Evolutionary conservation across 2,113 vertebrate species (phyloP).

Genomic region (Cichladusa arquata): DNA sequence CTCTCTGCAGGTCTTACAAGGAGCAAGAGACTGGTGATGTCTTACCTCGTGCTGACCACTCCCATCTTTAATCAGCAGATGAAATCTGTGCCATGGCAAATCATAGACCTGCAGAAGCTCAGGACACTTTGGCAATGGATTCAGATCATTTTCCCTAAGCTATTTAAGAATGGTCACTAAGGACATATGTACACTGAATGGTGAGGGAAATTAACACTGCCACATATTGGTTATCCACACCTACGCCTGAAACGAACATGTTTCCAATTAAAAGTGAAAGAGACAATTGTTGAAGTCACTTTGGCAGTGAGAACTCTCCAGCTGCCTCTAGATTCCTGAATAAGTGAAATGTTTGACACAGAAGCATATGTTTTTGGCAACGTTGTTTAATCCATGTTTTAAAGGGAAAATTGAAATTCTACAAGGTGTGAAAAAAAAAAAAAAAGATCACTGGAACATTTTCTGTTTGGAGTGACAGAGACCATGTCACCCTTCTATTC

Average conservation of each 20-base stretch:
- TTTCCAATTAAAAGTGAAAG: conserved; percentile 63
- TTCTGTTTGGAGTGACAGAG: conserved; percentile 62
- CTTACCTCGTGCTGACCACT: not conserved
- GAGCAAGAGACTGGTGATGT: not conserved
- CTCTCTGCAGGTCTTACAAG: not conserved
- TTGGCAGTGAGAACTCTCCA: conserved; percentile 57
- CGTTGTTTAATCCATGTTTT: conserved; percentile 75
- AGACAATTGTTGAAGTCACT: conserved; percentile 60
- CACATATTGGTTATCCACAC: conserved; percentile 18
- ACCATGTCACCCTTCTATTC: conserved; percentile 43
- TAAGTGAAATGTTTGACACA: conserved; percentile 77
- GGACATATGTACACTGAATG: not conserved
- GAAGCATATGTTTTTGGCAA: conserved; percentile 77
- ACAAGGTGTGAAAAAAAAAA: conserved; percentile 71
- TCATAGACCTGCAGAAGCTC: not conserved
- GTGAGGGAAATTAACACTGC: not conserved
- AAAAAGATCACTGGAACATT: conserved; percentile 53
- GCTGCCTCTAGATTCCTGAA: conserved; percentile 69
- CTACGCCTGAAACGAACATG: conserved; percentile 30
- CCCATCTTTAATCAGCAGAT: not conserved
- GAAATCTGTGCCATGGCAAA: not conserved
- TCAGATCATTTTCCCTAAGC: not conserved
- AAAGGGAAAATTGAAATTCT: conserved; percentile 76
- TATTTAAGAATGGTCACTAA: not conserved
- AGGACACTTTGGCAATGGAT: not conserved